Evolutionary conservation across 2,113 vertebrate genomes (phyloP).

Genomic region (Corythoichthys haematopterus): DNA sequence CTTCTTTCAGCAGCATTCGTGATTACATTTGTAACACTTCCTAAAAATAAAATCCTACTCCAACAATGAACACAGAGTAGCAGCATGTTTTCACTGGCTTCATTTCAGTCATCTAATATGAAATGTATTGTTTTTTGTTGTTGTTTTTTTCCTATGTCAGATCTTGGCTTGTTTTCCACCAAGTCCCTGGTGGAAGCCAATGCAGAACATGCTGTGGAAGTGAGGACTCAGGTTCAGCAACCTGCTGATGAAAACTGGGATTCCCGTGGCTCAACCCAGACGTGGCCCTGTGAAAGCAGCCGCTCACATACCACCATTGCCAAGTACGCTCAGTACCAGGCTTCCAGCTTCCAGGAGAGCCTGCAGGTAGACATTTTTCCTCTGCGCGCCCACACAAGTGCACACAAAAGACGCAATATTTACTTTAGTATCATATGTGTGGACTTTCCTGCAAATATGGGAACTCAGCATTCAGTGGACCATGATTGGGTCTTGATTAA

Average conservation of each 20-base stretch:
- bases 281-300: constrained; percentile 90
- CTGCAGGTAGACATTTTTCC: constrained; percentile 74
- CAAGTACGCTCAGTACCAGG: constrained; percentile 91
- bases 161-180: constrained; percentile 88
- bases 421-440: background rate
- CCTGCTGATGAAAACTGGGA: constrained; percentile 91
- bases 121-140: too few species aligned
- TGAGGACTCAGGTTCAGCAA: constrained; percentile 89
- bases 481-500: background rate
- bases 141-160: constrained; percentile 45
- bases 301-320: constrained; percentile 90
- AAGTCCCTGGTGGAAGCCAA: constrained; percentile 90
- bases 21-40: background rate
- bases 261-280: constrained; percentile 71
- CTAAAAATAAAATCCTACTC: background rate
- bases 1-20: background rate
- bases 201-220: constrained; percentile 82
- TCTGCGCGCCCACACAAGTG: constrained; percentile 8
- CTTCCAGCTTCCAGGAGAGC: constrained; percentile 88
- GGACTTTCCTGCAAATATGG: too few species aligned
- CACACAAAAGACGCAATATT: background rate
- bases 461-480: too few species aligned
- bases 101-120: background rate
- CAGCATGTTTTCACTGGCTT: background rate
- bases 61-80: background rate